Percentiles rank a stretch among this genome's conserved stretches.
Conservation (phyloP, 1,140 invertebrate species). For the Orchestia grillus region DNA sequence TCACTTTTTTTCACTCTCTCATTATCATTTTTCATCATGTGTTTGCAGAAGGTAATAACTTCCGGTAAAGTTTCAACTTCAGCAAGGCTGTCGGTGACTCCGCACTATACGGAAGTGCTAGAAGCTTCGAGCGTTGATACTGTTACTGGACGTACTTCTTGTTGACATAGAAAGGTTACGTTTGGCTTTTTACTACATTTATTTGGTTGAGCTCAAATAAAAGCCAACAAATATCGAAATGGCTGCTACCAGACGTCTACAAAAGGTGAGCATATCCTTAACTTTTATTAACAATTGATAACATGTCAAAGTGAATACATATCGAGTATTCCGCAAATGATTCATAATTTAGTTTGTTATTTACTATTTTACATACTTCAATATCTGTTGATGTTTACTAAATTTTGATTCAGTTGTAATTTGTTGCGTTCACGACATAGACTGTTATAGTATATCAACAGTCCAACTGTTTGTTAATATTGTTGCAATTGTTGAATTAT, state of each 20-base stretch:
- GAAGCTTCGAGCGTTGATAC: constrained; percentile 6
- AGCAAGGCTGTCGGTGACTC: not conserved
- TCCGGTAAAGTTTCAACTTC: not conserved
- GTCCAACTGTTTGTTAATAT: too few species aligned
- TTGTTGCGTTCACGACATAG: too few species aligned
- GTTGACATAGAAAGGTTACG: too few species aligned
- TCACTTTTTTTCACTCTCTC: not conserved
- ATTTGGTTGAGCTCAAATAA: not conserved
- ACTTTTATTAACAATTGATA: too few species aligned
- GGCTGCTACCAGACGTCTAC: constrained; percentile 2
- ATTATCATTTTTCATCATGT: not conserved
- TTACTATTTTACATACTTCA: too few species aligned
- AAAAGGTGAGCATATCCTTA: not conserved
- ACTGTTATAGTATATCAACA: too few species aligned
- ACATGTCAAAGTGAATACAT: too few species aligned
- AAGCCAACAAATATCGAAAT: not conserved
- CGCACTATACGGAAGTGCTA: not conserved
- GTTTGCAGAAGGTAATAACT: not conserved
- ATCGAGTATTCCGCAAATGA: too few species aligned
- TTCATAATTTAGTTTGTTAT: too few species aligned
- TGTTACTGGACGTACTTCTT: not conserved
- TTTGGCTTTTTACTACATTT: not conserved
- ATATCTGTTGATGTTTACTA: too few species aligned
- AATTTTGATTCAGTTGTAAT: too few species aligned
- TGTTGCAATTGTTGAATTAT: too few species aligned